Base-by-base conservation (phyloP, 2,113 vertebrate genomes). In the Symphodus melops region DNA sequence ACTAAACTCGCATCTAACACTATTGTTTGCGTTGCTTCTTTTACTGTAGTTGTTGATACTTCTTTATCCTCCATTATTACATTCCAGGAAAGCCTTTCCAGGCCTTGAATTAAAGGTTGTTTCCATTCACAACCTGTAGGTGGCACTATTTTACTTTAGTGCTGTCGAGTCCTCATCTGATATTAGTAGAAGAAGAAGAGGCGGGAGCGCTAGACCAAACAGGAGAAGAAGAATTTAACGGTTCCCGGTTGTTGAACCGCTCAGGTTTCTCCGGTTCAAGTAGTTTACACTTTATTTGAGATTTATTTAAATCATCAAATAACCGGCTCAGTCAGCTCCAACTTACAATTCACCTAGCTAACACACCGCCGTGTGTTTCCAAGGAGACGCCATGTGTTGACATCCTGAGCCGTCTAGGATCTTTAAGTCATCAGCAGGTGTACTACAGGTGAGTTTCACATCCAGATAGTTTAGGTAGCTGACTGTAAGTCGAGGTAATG, bases 211-310 rank as follows among this genome's bases (percentile, higher is more conserved):
- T 44, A 10, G n/a, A 33, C 23, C 20, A 23, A 28, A 73, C 36
- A 5, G 56, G 66, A 65, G 90, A 92, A 90, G 90, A 92, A 91
- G 87, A 89, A 78, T 94, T 94, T 88, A 86, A 91, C 90, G 88
- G 90, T 94, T 94, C 93, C 92, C 94, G 93, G 94, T 92, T 88
- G 83, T 83, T 86, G 86, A 82, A 60, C 89, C 91, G 93, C 92
- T 87, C 69, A 64, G 4, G 83, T 41, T 36, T 84, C 83, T 71
- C 49, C 75, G 62, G 87, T 87, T 55, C 53, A 13, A 52, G 67
- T 25, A 65, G 13, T 13, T 78, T 39, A 33, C 39, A n/a, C 55
- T 71, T 53, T n/a, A 58, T 64, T 71, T 54, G 5, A 42, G 41
- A 46, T 20, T 33, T 33, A 7, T 4, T 8, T 14, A 28, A 19